These are phyloP conservation scores for Glomeris maerens DNA, from an alignment of 1,140 invertebrate genomes.

Conservation along the genomic window DNA sequence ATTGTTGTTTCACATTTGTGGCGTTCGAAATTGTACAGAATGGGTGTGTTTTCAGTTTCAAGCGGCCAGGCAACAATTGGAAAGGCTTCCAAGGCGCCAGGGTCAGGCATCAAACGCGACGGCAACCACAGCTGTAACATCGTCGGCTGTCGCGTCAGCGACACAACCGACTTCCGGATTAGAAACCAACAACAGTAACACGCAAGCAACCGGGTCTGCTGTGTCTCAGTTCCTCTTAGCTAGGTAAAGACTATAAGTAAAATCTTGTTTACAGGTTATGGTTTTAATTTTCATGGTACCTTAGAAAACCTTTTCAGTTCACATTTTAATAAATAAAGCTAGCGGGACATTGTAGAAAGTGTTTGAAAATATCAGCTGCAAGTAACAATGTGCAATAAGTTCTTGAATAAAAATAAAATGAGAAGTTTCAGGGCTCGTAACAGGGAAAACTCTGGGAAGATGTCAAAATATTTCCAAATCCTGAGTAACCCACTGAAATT, in stretches of 20 bases:
- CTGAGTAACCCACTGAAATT: too few relatives aligned
- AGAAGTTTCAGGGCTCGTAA: too few relatives aligned
- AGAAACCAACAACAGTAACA: constrained; percentile 25
- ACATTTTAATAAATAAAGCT: neutral
- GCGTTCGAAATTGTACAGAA: constrained; percentile 18
- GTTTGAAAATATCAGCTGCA: too few relatives aligned
- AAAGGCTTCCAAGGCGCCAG: constrained; percentile 65
- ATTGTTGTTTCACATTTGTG: neutral
- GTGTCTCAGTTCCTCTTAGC: constrained; percentile 42
- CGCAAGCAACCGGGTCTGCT: constrained; percentile 29
- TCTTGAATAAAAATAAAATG: too few relatives aligned
- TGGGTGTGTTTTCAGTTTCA: constrained; percentile 35
- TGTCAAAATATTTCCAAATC: too few relatives aligned
- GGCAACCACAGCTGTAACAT: constrained; percentile 21
- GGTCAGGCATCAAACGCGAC: constrained; percentile 31
- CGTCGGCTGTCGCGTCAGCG: constrained; percentile 32
- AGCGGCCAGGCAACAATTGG: constrained; percentile 59
- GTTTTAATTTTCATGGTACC: neutral
- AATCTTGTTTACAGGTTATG: neutral
- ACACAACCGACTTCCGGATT: constrained; percentile 30
- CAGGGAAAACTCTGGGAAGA: too few relatives aligned
- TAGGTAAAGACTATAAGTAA: constrained; percentile 30
- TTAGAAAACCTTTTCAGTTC: neutral
- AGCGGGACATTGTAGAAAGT: neutral
- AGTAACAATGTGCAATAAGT: too few relatives aligned